Conservation (phyloP, 2,888 invertebrate genomes). For the Monopis laevigella region DNA sequence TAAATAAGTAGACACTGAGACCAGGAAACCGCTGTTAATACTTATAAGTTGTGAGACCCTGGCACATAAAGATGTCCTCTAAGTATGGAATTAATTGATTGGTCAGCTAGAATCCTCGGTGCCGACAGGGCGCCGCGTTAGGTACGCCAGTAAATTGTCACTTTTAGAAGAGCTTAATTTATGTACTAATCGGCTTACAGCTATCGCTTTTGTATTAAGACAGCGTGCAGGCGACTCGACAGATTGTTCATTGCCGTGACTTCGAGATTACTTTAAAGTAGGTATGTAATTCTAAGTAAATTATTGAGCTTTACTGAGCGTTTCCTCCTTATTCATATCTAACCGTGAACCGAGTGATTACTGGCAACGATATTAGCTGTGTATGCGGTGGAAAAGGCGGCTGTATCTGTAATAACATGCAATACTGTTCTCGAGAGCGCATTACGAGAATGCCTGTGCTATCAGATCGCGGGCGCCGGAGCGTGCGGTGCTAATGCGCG, state of each 20-base stretch:
- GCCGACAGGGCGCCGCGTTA: constrained; percentile 24
- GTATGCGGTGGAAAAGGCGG: constrained; percentile 32
- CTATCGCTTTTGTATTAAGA: constrained; percentile 35
- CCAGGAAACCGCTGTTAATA: not conserved
- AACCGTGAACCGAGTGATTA: constrained; percentile 26
- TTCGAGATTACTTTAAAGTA: constrained; percentile 20
- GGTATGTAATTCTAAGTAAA: constrained; percentile 10
- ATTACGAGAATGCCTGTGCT: constrained; percentile 34
- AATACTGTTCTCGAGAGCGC: constrained; percentile 36
- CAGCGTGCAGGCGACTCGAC: constrained; percentile 16
- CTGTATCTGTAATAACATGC: constrained; percentile 43
- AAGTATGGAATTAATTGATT: constrained; percentile 43
- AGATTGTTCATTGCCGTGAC: constrained; percentile 24
- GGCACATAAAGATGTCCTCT: constrained; percentile 42
- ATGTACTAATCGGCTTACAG: constrained; percentile 39
- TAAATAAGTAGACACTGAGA: too few species aligned
- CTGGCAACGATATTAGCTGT: constrained; percentile 35
- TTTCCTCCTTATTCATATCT: constrained; percentile 9
- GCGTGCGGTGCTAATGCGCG: constrained; percentile 55
- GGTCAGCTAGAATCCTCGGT: constrained; percentile 5
- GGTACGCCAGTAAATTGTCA: constrained; percentile 43
- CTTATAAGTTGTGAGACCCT: constrained; percentile 2
- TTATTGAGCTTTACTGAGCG: constrained; percentile 4
- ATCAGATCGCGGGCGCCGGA: constrained; percentile 51
- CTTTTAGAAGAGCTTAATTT: constrained; percentile 42